Evolutionary conservation across 2,888 invertebrate genomes (phyloP).

Genomic region (Panopea generosa): DNA sequence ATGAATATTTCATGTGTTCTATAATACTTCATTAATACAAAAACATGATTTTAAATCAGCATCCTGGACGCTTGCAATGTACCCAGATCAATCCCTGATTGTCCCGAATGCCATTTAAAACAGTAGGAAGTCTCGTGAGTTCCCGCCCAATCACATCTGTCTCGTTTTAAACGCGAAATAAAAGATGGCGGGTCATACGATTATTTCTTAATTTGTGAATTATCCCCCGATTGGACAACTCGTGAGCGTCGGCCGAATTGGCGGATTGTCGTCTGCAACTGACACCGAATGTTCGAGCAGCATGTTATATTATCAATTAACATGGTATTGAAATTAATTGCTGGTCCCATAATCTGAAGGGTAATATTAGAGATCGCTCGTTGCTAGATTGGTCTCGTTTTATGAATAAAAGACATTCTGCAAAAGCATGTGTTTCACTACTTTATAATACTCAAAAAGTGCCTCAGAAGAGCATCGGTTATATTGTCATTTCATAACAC

Average conservation of each 20-base stretch:
- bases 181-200: constrained; percentile 61
- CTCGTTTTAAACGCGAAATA: constrained; percentile 61
- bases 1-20: constrained; percentile 63
- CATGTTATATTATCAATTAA: constrained; percentile 11
- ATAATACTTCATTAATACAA: constrained; percentile 55
- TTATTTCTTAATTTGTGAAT: constrained; percentile 58
- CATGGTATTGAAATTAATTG: constrained; percentile 20
- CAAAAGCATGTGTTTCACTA: too few relatives aligned
- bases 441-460: too few relatives aligned
- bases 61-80: constrained; percentile 42
- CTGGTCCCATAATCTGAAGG: constrained; percentile 11
- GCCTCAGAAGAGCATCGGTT: too few relatives aligned
- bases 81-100: constrained; percentile 34
- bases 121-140: constrained; percentile 63
- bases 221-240: constrained; percentile 50
- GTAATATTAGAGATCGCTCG: not conserved
- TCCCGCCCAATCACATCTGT: constrained; percentile 70
- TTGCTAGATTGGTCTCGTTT: too few relatives aligned
- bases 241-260: constrained; percentile 56
- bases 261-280: not conserved
- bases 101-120: constrained; percentile 61
- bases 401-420: too few relatives aligned
- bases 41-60: constrained; percentile 40
- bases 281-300: not conserved
- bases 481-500: too few relatives aligned